Percentiles rank a stretch among this genome's conserved stretches.
Conservation (phyloP, 2,797 vertebrate species). For the Neosilurus mollespiculum region DNA sequence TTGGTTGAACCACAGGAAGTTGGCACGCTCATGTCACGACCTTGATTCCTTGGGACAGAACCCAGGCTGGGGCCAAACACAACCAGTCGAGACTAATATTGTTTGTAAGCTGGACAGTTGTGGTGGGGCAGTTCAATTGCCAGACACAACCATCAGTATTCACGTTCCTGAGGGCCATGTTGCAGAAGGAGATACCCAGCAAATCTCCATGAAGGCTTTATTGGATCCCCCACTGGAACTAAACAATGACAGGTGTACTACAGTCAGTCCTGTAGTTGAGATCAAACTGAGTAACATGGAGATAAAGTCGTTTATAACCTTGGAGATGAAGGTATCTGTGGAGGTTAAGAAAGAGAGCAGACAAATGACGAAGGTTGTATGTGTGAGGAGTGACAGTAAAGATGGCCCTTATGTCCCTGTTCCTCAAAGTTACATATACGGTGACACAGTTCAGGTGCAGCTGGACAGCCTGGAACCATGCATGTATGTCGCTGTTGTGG, state of each 20-base stretch:
- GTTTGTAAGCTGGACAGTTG: slow-evolving; percentile 88
- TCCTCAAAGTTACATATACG: slow-evolving; percentile 79
- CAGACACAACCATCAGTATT: slow-evolving; percentile 88
- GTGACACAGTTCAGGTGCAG: slow-evolving; percentile 89
- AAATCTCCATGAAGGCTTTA: slow-evolving; percentile 92
- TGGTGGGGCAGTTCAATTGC: slow-evolving; percentile 90
- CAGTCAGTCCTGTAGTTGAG: slow-evolving; percentile 90
- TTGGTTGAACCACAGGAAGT: slow-evolving; percentile 93
- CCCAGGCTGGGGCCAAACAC: slow-evolving; percentile 97
- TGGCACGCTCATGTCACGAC: slow-evolving; percentile 94
- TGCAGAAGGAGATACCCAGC: slow-evolving; percentile 82
- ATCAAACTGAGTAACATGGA: slow-evolving; percentile 94
- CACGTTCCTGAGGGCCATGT: slow-evolving; percentile 90
- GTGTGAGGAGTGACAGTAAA: slow-evolving; percentile 86
- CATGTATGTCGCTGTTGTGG: slow-evolving; percentile 87
- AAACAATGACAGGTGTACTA: slow-evolving; percentile 86
- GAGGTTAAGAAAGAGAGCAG: slow-evolving; percentile 80
- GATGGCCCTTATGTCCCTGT: slow-evolving; percentile 86
- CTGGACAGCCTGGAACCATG: slow-evolving; percentile 90
- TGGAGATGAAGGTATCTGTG: slow-evolving; percentile 88
- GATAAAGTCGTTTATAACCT: slow-evolving; percentile 80
- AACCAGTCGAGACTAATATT: slow-evolving; percentile 91
- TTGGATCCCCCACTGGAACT: slow-evolving; percentile 91
- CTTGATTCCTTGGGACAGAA: slow-evolving; percentile 90
- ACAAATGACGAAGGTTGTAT: slow-evolving; percentile 80